Base-by-base conservation (phyloP, 2,797 vertebrate species). In the Chloroceryle amazona region DNA sequence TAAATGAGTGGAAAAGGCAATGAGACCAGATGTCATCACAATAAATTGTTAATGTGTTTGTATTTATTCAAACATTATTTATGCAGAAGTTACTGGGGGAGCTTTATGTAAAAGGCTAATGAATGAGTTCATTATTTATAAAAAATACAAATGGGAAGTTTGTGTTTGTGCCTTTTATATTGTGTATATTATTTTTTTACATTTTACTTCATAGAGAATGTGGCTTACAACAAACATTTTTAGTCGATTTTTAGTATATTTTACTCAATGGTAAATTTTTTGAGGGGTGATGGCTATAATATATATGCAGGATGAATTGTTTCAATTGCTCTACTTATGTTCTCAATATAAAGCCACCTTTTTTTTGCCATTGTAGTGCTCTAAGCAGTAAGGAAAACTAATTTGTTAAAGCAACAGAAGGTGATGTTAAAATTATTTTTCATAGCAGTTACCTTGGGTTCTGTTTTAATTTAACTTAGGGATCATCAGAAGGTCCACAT, bases 401-500 rank as follows among this genome's bases (percentile, higher is more conserved):
- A 81, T 66, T 68, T 87, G 16, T 49, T 95, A 82, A 79, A 84
- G 44, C 35, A 72, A 46, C 22, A 75, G 57, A 41, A 90, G 5
- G 11, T 85, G n/a, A 52, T 86, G 39, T 41, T 86, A 55, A 89
- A 76, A 58, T 83, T 0, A 58, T 90, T 87, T 95, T 72, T 33
- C 52, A n/a, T 39, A 81, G 54, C 10, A 83, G n/a, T 92, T 80
- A 81, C 31, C 15, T 42, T 81, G 47, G 9, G 14, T 90, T 93
- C n/a, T 95, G 35, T 97, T 75, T 95, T 67, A 80, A 72, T 80
- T 97, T 96, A 87, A 58, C 57, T 60, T 93, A 99, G 99, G 99
- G 97, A 98, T 98, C 93, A 99, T 99, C 95, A 99, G 98, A 96
- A 98, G 99, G 95, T 99, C 99, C 81, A 98, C 99, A 31, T 99